Evolutionary conservation across 64 coral and sea anemone genomes (phyloP), one percentile per base, ranked within the genome.

Genomic region (Astreopora myriophthalma): DNA sequence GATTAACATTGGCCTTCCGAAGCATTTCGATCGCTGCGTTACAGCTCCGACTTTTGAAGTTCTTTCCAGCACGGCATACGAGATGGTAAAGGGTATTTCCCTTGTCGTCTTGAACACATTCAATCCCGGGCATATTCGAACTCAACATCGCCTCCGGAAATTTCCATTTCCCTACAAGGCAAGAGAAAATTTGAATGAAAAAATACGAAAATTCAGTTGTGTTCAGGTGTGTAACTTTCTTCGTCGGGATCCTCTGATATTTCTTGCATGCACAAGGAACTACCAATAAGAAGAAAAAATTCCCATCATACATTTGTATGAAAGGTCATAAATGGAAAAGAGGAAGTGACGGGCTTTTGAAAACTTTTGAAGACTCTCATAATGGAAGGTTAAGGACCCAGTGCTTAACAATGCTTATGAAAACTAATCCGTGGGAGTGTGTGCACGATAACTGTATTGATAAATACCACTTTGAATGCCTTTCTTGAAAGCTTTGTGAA

Each of bases 81-180:
- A 88, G 1, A 36, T 96, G 94, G 66, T 87, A 92, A 40, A 96
- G 80, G 9, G 84, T 85, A 20, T 78, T 64, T 23, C 85, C 85
- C 3, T 62, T 20, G 14, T n/a, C 42, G 42, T 95, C 84, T 36
- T 92, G 94, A 17, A 76, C 30, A 32, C 70, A 79, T 22, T 73
- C 52, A 6, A 76, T 63, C 8, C 86, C 88, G 8, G 37, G 76
- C 27, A 60, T 31, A 30, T 33, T 20, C 1, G 51, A 61, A 2
- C 52, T 19, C 29, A 80, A 22, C 29, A 80, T 80, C 7, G 49
- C 27, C 16, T 70, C 16, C 29, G 16, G 48, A 80, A 80, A 31
- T 80, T 60, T n/a, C 30, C 76, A 31, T 80, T 60, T n/a, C 30
- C 76, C 58, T 11, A 10, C 2, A 58, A 80, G 6, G 29, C 12